These are phyloP conservation scores for Philotrypesis tridentata DNA, from an alignment of 1,140 invertebrate species.

Conservation along the genomic window DNA sequence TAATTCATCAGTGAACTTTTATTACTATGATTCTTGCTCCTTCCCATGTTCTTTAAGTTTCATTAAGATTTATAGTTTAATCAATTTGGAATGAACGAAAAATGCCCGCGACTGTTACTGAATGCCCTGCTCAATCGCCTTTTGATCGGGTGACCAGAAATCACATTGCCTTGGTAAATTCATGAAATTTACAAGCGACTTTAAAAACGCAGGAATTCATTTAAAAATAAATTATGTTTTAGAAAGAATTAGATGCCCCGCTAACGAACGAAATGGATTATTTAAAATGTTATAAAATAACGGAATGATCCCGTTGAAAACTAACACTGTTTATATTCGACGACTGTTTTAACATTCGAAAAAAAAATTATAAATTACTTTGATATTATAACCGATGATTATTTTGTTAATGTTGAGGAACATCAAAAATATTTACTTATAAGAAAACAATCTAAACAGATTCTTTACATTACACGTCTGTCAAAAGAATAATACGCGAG, in stretches of 20 bases:
- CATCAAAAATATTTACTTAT: neutral
- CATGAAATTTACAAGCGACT: neutral
- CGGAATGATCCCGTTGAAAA: neutral
- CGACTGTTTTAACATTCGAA: neutral
- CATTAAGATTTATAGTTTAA: neutral
- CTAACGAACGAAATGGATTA: conserved; percentile 50
- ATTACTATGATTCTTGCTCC: neutral
- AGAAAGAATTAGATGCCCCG: conserved; percentile 37
- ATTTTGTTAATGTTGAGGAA: conserved; percentile 24
- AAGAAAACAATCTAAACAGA: neutral
- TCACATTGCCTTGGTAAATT: conserved; percentile 1
- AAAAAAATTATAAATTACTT: neutral
- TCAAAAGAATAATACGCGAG: conserved; percentile 23
- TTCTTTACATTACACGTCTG: neutral
- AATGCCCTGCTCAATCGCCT: conserved; percentile 23
- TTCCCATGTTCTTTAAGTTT: neutral
- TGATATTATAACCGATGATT: neutral
- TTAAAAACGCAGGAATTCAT: conserved; percentile 22
- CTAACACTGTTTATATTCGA: neutral
- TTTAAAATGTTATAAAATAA: conserved; percentile 30
- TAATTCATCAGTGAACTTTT: neutral
- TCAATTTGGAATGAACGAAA: conserved; percentile 7
- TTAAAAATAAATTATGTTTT: conserved; percentile 23
- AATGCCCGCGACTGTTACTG: conserved; percentile 25
- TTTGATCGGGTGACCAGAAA: conserved; percentile 30